Percentiles rank a stretch among this genome's conserved stretches.
Evolutionary conservation across 92 coral and sea anemone genomes (phyloP).

Genomic region (Zoanthus gigantus): DNA sequence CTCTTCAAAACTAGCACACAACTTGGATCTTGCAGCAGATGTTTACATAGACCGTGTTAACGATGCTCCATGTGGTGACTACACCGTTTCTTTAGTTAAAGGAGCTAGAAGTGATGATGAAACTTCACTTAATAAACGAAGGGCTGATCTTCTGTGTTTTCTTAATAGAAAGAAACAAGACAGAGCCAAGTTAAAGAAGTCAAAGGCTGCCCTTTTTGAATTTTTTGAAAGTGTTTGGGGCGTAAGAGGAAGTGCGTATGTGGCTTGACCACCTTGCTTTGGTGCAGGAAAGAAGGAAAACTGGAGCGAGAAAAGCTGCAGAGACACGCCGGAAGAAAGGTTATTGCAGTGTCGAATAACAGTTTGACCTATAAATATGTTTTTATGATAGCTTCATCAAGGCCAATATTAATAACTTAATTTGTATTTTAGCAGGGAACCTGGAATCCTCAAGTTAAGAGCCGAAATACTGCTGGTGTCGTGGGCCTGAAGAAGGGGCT

Average conservation of each 20-base stretch:
- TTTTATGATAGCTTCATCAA: background rate
- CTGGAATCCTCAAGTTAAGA: conserved; percentile 37
- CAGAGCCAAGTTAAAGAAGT: background rate
- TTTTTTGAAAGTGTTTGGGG: background rate
- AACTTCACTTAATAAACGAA: no score
- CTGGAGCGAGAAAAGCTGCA: background rate
- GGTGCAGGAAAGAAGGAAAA: background rate
- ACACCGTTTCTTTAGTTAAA: no score
- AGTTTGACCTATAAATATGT: background rate
- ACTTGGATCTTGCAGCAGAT: background rate
- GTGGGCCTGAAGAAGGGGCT: conserved; percentile 34
- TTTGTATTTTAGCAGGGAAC: conserved; percentile 17
- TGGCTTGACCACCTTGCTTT: background rate
- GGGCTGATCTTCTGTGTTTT: background rate
- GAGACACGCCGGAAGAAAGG: background rate
- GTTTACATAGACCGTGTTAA: background rate
- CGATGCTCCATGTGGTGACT: background rate
- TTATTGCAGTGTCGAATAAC: background rate
- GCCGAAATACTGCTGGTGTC: conserved; percentile 27
- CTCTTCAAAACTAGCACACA: background rate
- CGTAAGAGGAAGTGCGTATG: background rate
- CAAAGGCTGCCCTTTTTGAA: background rate
- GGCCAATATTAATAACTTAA: conserved; percentile 8
- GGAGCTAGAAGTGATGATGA: no score
- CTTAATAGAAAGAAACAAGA: background rate